Evolutionary conservation across 2,113 vertebrate species (phyloP), one percentile per base, ranked within the genome.

Genomic region (Connochaetes taurinus): DNA sequence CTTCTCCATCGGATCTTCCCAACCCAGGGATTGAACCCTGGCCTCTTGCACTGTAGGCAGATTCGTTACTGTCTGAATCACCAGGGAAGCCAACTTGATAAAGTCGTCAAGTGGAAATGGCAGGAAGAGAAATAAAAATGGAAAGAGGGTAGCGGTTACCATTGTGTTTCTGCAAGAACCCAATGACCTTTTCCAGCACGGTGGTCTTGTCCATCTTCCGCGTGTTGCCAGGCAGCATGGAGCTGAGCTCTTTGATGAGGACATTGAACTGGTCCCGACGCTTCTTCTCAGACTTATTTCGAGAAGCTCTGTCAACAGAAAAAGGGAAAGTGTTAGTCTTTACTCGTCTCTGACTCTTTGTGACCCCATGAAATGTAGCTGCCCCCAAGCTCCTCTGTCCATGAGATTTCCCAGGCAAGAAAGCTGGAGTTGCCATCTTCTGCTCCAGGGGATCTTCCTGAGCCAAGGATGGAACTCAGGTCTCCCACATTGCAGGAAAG

Each of bases 201-300:
- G 99, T 99, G 55, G 99, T 99, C 98, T 99, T 99, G 98, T 99
- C 99, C 99, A 99, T 99, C 98, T 99, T 99, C 71, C 98, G 98
- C 0, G 98, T 98, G 97, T 99, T 99, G 88, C 99, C 99, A 53
- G 99, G 99, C 97, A 99, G 99, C 99, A 99, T 99, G 96, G 99
- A 99, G 97, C 99, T 99, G 86, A 99, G 99, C 95, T 99, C 99
- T 98, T 99, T 99, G 98, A 99, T 99, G 97, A 99, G 99, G 94
- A 99, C 98, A 98, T 99, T 99, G 98, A 99, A 99, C 97, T 99
- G 99, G 98, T 99, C 99, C 0, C 99, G 99, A 90, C 99, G 99
- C 95, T 99, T 99, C 98, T 99, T 99, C 98, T 99, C 99, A 98
- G 99, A 99, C 98, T 99, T 99, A 97, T 99, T 99, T 98, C 99